Evolutionary conservation across 2,888 invertebrate genomes (phyloP).

Genomic region (Tachina lurida): DNA sequence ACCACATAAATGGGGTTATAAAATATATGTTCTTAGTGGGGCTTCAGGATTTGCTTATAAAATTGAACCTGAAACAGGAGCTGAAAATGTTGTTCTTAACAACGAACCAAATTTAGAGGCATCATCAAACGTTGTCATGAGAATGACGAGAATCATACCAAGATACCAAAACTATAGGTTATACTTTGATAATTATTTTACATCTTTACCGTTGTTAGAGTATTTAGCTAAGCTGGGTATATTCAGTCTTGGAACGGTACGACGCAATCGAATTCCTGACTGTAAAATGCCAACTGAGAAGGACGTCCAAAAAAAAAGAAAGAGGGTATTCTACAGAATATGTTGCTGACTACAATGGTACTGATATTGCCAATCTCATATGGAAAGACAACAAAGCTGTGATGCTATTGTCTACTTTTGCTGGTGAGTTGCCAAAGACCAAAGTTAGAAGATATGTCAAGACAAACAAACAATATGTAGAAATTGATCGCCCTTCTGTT

Average conservation of each 20-base stretch:
- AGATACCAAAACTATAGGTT: slow-evolving; percentile 65
- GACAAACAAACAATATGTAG: slow-evolving; percentile 25
- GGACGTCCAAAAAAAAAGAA: slow-evolving; percentile 51
- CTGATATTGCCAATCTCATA: slow-evolving; percentile 52
- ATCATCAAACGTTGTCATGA: slow-evolving; percentile 72
- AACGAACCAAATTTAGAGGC: slow-evolving; percentile 47
- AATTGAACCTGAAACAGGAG: slow-evolving; percentile 64
- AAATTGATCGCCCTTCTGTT: slow-evolving; percentile 13
- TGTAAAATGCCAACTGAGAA: slow-evolving; percentile 49
- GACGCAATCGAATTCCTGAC: slow-evolving; percentile 44
- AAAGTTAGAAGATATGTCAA: slow-evolving; percentile 52
- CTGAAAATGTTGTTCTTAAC: slow-evolving; percentile 42
- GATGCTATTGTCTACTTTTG: slow-evolving; percentile 58
- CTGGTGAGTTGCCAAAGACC: slow-evolving; percentile 43
- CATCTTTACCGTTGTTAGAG: slow-evolving; percentile 71
- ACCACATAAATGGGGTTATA: neutral
- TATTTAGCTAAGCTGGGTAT: slow-evolving; percentile 75
- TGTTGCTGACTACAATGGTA: slow-evolving; percentile 54
- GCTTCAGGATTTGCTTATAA: slow-evolving; percentile 72
- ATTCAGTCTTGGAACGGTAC: slow-evolving; percentile 74
- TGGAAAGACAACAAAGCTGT: slow-evolving; percentile 66
- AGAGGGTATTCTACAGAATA: slow-evolving; percentile 45
- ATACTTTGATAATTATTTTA: slow-evolving; percentile 71
- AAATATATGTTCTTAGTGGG: slow-evolving; percentile 69
- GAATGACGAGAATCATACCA: slow-evolving; percentile 67